Conservation (phyloP, 1,140 invertebrate species). For the Hylyphantes graminicola region DNA sequence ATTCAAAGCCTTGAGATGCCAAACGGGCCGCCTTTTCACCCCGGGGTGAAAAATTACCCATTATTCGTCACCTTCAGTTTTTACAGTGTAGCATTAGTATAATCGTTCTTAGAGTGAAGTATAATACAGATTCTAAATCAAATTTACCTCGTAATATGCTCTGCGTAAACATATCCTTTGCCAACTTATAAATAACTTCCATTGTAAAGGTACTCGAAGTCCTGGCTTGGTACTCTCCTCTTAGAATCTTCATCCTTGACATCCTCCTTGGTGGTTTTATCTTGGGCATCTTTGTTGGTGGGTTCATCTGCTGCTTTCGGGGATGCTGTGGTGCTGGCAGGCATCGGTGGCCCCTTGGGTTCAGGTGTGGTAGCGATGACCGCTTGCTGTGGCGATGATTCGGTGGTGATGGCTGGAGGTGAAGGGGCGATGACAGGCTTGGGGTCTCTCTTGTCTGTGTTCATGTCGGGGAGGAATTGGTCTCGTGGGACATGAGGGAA, state of each 20-base stretch:
- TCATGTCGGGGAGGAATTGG: conserved; percentile 16
- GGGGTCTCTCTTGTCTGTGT: conserved; percentile 4
- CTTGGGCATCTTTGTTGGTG: not conserved
- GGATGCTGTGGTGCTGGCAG: conserved; percentile 10
- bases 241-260: conserved; percentile 29
- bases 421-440: not conserved
- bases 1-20: no score
- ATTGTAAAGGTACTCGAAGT: conserved; percentile 74
- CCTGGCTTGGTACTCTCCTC: not conserved
- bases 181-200: conserved; percentile 80
- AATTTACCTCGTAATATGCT: conserved; percentile 73
- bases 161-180: conserved; percentile 81
- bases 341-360: conserved; percentile 15
- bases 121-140: not conserved
- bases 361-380: conserved; percentile 42
- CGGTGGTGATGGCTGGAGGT: conserved; percentile 18
- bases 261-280: not conserved
- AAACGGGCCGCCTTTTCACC: no score
- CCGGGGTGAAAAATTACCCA: no score
- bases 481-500: not conserved
- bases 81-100: no score
- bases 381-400: conserved; percentile 3
- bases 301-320: conserved; percentile 16
- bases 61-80: no score
- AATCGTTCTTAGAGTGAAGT: no score